A percentile compares a stretch with the other conserved stretches of the same genome.
Conservation (phyloP, 2,797 vertebrate genomes). For the Aplochiton taeniatus region DNA sequence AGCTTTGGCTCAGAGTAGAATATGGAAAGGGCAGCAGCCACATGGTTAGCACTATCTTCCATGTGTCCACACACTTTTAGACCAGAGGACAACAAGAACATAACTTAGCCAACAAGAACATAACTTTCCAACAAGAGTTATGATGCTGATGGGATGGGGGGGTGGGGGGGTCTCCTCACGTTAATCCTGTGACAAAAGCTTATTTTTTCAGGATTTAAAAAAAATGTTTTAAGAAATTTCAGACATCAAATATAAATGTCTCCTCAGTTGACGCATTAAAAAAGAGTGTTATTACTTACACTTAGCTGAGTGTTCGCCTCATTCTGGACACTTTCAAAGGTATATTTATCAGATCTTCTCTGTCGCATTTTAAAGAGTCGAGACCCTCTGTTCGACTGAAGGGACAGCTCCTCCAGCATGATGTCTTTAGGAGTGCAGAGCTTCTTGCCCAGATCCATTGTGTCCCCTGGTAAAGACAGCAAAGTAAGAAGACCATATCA, state of each 20-base stretch:
- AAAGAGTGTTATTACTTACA: constrained; percentile 74
- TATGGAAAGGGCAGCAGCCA: constrained; percentile 44
- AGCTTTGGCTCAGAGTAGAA: constrained; percentile 30
- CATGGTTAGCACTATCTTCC: constrained; percentile 51
- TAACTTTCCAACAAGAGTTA: constrained; percentile 21
- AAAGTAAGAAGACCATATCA: not conserved
- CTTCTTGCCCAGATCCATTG: constrained; percentile 93
- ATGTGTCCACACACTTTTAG: constrained; percentile 41
- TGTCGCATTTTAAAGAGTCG: constrained; percentile 97
- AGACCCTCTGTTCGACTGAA: constrained; percentile 91
- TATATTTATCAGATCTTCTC: constrained; percentile 97
- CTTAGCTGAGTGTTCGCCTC: constrained; percentile 83
- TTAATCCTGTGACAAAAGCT: too few species aligned
- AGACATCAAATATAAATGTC: not conserved
- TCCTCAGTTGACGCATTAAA: not conserved
- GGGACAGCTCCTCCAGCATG: constrained; percentile 95
- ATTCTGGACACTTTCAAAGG: constrained; percentile 94
- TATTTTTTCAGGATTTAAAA: too few species aligned
- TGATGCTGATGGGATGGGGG: too few species aligned
- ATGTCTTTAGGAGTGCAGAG: constrained; percentile 93
- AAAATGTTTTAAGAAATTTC: too few species aligned
- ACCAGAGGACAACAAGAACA: constrained; percentile 21
- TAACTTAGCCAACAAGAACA: constrained; percentile 31
- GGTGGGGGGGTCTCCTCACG: too few species aligned
- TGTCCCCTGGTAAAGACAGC: constrained; percentile 57